Percentiles rank a stretch among this genome's conserved stretches.
These are phyloP conservation scores for Podargus strigoides DNA, from an alignment of 2,797 vertebrate genomes.

Conservation along the genomic window DNA sequence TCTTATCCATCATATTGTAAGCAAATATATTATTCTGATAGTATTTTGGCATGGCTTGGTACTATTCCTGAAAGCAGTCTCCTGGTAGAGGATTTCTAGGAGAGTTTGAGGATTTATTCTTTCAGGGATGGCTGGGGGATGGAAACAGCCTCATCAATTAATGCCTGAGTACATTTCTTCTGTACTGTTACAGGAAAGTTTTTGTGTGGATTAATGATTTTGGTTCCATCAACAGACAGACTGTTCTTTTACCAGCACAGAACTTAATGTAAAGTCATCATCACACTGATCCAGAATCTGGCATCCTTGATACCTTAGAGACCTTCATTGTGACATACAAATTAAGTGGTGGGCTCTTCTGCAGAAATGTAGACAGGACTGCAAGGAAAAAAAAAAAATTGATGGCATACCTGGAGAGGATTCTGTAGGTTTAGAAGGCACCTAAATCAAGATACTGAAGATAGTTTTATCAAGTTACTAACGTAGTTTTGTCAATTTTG, in stretches of 20 bases:
- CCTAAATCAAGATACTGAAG: not conserved
- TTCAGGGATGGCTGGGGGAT: fast-evolving
- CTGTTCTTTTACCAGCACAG: not conserved
- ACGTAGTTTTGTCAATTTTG: not conserved
- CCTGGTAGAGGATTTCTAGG: not conserved
- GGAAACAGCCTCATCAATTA: not conserved
- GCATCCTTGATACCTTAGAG: not conserved
- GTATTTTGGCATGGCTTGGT: not conserved
- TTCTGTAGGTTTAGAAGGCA: not conserved
- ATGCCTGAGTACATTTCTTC: not conserved
- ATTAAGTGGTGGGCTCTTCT: not conserved
- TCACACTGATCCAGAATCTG: not conserved
- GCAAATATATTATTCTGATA: not conserved
- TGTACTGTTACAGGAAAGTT: not conserved
- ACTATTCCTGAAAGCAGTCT: not conserved
- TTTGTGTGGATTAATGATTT: not conserved
- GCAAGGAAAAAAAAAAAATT: not conserved
- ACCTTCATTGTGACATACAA: not conserved
- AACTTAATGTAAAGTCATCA: not conserved
- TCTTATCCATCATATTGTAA: not conserved
- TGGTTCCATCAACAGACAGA: not conserved
- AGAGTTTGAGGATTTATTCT: not conserved
- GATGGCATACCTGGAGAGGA: not conserved
- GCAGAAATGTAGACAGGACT: not conserved
- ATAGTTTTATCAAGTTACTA: not conserved